phyloP scores from a whole-genome alignment of 2,113 vertebrate genomes.

The Vulpes ferrilata region DNA sequence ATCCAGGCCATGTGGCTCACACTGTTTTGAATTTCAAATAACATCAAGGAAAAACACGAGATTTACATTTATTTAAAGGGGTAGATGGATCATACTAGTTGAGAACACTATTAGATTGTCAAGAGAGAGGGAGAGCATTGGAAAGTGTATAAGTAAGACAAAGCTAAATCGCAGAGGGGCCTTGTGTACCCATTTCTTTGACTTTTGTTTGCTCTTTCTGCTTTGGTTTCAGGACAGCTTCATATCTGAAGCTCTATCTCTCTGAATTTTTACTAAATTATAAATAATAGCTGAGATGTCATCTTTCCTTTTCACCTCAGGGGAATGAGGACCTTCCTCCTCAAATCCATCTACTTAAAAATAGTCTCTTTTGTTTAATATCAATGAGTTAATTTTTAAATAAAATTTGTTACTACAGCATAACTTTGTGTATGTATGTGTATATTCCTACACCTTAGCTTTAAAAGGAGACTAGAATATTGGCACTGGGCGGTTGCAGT shows the following conservation, averaged over 20 bases:
- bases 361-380: neutral
- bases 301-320: neutral
- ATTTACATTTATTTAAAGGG: neutral
- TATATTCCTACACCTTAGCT: neutral
- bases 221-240: neutral
- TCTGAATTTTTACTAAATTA: neutral
- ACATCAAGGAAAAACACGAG: neutral
- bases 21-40: slow-evolving; percentile 29
- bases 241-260: neutral
- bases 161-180: neutral
- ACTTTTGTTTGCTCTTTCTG: neutral
- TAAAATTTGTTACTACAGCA: neutral
- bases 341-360: neutral
- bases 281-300: neutral
- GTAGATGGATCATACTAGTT: neutral
- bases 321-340: neutral
- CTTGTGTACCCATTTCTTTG: neutral
- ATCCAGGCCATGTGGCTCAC: neutral
- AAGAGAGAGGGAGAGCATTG: neutral
- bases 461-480: neutral
- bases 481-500: neutral
- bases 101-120: neutral
- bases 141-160: neutral
- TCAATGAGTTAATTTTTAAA: neutral
- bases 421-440: neutral